These are phyloP conservation scores for Craniophora ligustri DNA, from an alignment of 2,888 invertebrate species.

Conservation along the genomic window DNA sequence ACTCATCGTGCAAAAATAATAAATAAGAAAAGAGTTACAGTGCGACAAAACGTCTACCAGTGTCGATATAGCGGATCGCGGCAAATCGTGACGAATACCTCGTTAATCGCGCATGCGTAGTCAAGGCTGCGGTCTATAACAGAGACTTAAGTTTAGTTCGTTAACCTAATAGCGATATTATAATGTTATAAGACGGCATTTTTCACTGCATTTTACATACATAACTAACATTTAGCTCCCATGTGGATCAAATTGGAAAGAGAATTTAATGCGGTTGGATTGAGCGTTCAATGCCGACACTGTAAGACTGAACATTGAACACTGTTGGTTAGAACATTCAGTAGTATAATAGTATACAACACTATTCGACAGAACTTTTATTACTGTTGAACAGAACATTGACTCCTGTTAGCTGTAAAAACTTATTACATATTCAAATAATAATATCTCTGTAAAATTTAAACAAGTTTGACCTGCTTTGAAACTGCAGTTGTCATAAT, in stretches of 20 bases:
- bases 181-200: neutral
- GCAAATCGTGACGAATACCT: conserved; percentile 8
- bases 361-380: no score
- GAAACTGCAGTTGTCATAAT: conserved; percentile 68
- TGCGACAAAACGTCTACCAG: neutral
- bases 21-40: no score
- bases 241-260: no score
- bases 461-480: conserved; percentile 25
- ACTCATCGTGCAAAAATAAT: conserved; percentile 1
- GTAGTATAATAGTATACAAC: no score
- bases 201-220: no score
- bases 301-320: neutral
- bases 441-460: conserved; percentile 25
- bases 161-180: neutral
- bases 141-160: neutral
- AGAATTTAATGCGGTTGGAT: neutral
- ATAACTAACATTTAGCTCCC: no score
- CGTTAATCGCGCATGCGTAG: conserved; percentile 1
- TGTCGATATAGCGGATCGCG: neutral
- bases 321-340: neutral
- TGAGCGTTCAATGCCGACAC: neutral
- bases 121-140: neutral
- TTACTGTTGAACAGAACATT: no score
- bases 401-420: no score
- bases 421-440: no score